phyloP scores from a whole-genome alignment of 2,113 vertebrate species.

The Ranitomeya imitator region DNA sequence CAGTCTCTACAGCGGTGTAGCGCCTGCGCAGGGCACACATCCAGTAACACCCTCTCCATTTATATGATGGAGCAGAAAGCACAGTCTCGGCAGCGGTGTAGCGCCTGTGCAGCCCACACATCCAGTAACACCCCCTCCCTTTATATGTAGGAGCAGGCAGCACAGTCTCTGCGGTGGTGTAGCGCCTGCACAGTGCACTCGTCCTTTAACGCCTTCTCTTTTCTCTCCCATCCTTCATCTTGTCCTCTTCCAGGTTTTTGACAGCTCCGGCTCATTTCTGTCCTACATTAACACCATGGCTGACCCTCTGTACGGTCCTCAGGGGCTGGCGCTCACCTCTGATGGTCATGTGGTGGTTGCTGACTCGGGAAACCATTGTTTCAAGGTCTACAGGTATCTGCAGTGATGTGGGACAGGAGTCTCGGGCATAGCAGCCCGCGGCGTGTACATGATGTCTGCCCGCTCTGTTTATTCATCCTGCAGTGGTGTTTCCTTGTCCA shows the following conservation, averaged over 20 bases:
- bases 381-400: constrained; percentile 97
- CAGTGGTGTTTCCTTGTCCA: constrained; percentile 41
- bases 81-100: no score
- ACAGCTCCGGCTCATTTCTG: constrained; percentile 93
- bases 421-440: background rate
- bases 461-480: constrained; percentile 17
- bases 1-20: no score
- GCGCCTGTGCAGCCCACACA: no score
- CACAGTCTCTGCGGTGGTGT: no score
- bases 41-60: no score
- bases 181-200: no score
- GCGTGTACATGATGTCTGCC: constrained; percentile 21
- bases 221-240: background rate
- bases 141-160: no score
- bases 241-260: constrained; percentile 81
- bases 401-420: constrained; percentile 74
- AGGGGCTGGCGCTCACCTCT: constrained; percentile 92
- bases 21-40: no score
- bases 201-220: background rate
- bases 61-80: no score
- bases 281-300: constrained; percentile 96
- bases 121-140: no score
- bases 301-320: constrained; percentile 91
- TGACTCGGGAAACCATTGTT: constrained; percentile 96
- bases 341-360: constrained; percentile 95